Evolutionary conservation across 2,888 invertebrate species (phyloP).

Genomic region (Nyleta sp.): DNA sequence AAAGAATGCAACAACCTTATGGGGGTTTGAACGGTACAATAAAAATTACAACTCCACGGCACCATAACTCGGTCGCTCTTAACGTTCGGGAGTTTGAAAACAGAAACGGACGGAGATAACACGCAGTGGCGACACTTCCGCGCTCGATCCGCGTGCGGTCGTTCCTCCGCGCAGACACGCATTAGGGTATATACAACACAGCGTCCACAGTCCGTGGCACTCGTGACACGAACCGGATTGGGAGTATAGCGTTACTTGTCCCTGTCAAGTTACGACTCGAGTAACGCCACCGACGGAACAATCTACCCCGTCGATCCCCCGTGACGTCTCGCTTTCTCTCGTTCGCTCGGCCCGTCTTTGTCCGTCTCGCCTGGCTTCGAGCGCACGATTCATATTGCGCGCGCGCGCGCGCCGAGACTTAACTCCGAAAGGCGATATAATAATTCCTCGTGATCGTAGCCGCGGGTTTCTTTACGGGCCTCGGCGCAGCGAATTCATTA

Average conservation of each 20-base stretch:
- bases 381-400: slow-evolving; percentile 48
- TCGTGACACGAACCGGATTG: slow-evolving; percentile 64
- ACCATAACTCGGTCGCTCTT: slow-evolving; percentile 18
- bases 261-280: slow-evolving; percentile 63
- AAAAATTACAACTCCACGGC: slow-evolving; percentile 36
- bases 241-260: slow-evolving; percentile 64
- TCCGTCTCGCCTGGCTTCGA: slow-evolving; percentile 5
- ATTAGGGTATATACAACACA: slow-evolving; percentile 38
- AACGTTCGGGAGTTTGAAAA: slow-evolving; percentile 35
- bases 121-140: slow-evolving; percentile 53
- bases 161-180: slow-evolving; percentile 44
- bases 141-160: slow-evolving; percentile 44
- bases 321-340: background rate
- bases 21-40: slow-evolving; percentile 13
- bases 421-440: slow-evolving; percentile 54
- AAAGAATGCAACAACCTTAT: slow-evolving; percentile 10
- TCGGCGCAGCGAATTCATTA: slow-evolving; percentile 70
- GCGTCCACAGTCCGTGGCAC: slow-evolving; percentile 39
- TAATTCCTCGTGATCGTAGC: slow-evolving; percentile 56
- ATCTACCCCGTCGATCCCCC: slow-evolving; percentile 14
- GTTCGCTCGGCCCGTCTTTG: background rate
- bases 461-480: slow-evolving; percentile 60
- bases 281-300: slow-evolving; percentile 54
- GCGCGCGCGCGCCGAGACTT: slow-evolving; percentile 37
- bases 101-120: slow-evolving; percentile 40